Base-by-base conservation (phyloP, 2,113 vertebrate species). In the Neotragus pygmaeus region DNA sequence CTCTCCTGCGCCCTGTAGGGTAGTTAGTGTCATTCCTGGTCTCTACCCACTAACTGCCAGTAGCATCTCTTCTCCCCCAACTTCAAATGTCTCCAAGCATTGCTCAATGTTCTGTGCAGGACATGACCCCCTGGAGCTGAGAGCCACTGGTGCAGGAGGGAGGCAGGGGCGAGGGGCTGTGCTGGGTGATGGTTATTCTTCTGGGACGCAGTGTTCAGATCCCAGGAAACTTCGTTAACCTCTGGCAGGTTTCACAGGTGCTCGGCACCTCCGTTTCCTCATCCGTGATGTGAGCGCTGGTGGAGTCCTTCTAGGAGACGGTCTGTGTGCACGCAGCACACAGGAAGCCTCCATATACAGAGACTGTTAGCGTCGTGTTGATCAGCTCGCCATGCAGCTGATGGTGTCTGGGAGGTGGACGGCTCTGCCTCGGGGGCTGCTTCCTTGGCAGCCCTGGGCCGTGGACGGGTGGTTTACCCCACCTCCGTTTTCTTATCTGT, bases 291-390 rank as follows among this genome's bases (percentile, higher is more conserved):
- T 60, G 86, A 21, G 27, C 13, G 12, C 81, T 30, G 1, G 0
- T 3, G 57, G 55, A 25, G 64, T 23, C 2, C 6, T 77, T 2
- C 4, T 0, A 4, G 73, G 14, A 53, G 62, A 39, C 1, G 1
- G 15, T 2, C 0, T 2, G 0, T 19, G 51, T 33, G 62, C 33
- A 16, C 0, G 1, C 33, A 0, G 15, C 27, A 1, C 9, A 1
- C 3, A 13, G 47, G 27, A 45, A 27, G 45, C 12, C 58, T 80
- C 5, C 19, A 0, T 0, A 3, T 1, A 6, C 7, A 5, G 3
- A 5, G 36, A 11, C 7, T 5, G 73, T 6, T 23, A 0, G 21
- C 12, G 0, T 2, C 3, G 2, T 0, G 0, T 51, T 8, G 0
- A 1, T 23, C 25, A 2, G 80, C 51, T 36, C 33, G 15, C 3